Base-by-base conservation (phyloP, 2,113 vertebrate genomes). In the Neoarius graeffei region DNA sequence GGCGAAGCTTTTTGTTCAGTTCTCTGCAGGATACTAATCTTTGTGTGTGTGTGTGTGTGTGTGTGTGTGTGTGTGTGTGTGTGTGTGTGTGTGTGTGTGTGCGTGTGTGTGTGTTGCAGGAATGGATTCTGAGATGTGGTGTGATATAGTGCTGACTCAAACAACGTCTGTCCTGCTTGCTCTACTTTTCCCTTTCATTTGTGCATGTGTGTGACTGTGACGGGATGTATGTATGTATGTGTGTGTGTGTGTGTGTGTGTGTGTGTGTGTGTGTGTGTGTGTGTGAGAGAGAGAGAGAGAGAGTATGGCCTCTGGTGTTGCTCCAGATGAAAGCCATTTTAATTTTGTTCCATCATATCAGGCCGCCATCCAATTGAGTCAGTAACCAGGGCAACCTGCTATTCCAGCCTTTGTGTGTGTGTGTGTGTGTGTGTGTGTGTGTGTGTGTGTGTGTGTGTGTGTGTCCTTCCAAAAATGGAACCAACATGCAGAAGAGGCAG, bases 281-380 rank as follows among this genome's bases (percentile, higher is more conserved):
- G 74, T 59, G n/a, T 71, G 30, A 35, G 30, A 35, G 30, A 35
- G 30, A 35, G 30, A 35, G 30, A 35, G 35, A 35, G 35, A 35
- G 35, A 42, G 81, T n/a, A 54, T 81, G 83, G 82, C 86, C 83
- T 76, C 67, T 81, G 60, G 84, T 86, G 85, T 73, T 77, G 79
- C 71, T 89, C 84, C 88, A 91, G 88, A 87, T 87, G 85, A 91
- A 89, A 91, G 90, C 86, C 90, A 89, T 88, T 91, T 86, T 91
- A 91, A 88, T 91, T 89, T 76, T 86, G 79, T 88, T 89, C 86
- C 83, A 91, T 91, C 88, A 91, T 87, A 89, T 91, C 90, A 91
- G 86, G 57, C 80, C 57, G 27, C 71, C 84, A 88, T 88, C 84
- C 89, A 85, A 86, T 88, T 84, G 88, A 88, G 82, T 88, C 88